Percentiles rank a stretch among this genome's conserved stretches.
Evolutionary conservation across 1,140 invertebrate species (phyloP).

Genomic region (Gryllus bimaculatus): DNA sequence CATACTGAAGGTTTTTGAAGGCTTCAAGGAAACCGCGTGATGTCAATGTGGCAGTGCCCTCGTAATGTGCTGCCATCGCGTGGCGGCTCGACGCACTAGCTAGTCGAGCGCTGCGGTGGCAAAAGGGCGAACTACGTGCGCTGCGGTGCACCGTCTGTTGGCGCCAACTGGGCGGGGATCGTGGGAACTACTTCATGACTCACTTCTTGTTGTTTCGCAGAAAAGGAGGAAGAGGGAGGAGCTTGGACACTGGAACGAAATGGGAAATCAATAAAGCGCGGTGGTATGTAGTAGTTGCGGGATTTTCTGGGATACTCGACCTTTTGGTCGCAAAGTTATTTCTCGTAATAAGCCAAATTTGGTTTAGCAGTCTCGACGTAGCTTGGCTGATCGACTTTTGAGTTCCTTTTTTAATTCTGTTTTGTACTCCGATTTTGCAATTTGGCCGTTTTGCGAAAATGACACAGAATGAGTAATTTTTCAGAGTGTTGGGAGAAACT

Average conservation of each 20-base stretch:
- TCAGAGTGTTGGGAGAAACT: too few relatives aligned
- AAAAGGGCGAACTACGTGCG: not conserved
- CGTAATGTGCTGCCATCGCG: not conserved
- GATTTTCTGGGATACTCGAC: not conserved
- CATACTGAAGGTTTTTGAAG: too few relatives aligned
- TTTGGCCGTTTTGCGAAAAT: too few relatives aligned
- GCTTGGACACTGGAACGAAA: not conserved
- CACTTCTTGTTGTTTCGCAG: not conserved
- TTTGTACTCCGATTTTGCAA: too few relatives aligned
- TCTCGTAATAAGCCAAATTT: not conserved
- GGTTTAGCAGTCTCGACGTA: too few relatives aligned
- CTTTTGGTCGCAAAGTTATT: not conserved
- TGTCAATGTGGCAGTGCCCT: not conserved
- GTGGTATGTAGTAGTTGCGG: not conserved
- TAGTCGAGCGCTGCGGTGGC: not conserved
- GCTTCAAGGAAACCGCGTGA: not conserved
- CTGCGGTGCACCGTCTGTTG: not conserved
- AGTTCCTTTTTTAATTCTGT: too few relatives aligned
- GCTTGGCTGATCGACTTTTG: too few relatives aligned
- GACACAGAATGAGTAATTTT: too few relatives aligned
- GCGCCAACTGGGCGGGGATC: not conserved
- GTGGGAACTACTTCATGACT: not conserved
- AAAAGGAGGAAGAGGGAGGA: not conserved
- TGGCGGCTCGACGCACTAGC: not conserved
- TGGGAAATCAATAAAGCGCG: not conserved